Conservation (phyloP, 2,888 invertebrate species). For the Bhutanitis thaidina region DNA sequence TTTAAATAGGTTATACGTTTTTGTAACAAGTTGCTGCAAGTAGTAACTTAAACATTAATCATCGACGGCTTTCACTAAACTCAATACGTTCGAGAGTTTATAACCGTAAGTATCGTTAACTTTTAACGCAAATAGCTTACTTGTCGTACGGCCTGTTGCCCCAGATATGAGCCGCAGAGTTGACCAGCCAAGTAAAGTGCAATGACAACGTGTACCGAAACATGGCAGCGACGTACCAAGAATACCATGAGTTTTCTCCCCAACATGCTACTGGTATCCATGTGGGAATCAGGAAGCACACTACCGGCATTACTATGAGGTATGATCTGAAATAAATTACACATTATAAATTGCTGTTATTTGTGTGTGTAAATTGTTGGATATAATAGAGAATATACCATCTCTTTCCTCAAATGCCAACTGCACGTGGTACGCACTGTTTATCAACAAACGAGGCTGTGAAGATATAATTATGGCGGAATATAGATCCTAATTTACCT, state of each 20-base stretch:
- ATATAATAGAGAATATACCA: too few species aligned
- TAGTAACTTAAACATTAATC: too few species aligned
- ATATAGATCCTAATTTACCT: too few species aligned
- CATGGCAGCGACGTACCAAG: conserved; percentile 88
- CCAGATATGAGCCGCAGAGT: conserved; percentile 96
- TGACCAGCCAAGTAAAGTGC: conserved; percentile 95
- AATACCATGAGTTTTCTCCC: conserved; percentile 85
- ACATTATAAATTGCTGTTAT: too few species aligned
- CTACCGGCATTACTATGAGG: conserved; percentile 85
- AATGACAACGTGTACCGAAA: conserved; percentile 88
- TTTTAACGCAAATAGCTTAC: conserved; percentile 66
- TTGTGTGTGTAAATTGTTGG: too few species aligned
- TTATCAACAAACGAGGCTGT: too few species aligned
- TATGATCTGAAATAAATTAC: conserved; percentile 82
- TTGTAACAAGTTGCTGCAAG: too few species aligned
- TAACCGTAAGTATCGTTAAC: not conserved
- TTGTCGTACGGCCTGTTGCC: conserved; percentile 94
- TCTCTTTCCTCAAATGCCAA: too few species aligned
- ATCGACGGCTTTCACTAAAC: not conserved
- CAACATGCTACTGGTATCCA: conserved; percentile 87
- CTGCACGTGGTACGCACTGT: too few species aligned
- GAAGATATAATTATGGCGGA: too few species aligned
- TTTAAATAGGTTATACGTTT: too few species aligned
- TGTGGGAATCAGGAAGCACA: conserved; percentile 90
- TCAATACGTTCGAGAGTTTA: not conserved